Evolutionary conservation across 2,113 vertebrate genomes (phyloP).

Genomic region (Corvus hawaiiensis): DNA sequence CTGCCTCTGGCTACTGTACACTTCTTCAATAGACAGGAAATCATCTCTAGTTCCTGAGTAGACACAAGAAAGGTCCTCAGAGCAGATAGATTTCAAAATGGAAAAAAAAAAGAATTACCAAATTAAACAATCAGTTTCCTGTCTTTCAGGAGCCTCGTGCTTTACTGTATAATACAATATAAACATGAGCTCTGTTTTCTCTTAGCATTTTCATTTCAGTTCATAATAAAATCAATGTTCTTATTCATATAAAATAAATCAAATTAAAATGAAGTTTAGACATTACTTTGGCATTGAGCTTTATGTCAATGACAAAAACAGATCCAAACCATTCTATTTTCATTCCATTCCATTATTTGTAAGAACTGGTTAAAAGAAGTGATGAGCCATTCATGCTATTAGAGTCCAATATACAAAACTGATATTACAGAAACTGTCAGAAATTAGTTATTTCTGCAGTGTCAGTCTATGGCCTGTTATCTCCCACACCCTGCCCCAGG

Average conservation of each 20-base stretch:
- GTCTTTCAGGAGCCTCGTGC: background rate
- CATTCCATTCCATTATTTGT: background rate
- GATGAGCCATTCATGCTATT: background rate
- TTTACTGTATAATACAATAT: background rate
- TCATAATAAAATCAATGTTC: background rate
- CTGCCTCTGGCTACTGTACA: background rate
- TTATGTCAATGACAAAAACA: background rate
- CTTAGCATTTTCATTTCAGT: background rate
- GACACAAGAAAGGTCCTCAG: background rate
- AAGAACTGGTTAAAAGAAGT: background rate
- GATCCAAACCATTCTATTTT: background rate
- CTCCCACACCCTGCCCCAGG: background rate
- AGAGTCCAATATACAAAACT: background rate
- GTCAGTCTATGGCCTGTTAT: background rate
- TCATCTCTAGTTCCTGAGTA: background rate
- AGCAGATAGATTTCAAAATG: background rate
- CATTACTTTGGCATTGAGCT: background rate
- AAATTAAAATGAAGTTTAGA: background rate
- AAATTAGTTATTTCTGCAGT: background rate
- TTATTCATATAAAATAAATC: background rate
- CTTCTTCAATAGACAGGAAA: background rate
- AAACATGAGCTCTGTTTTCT: background rate
- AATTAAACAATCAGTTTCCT: conserved; percentile 10
- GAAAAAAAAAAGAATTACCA: background rate
- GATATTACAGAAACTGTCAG: background rate